Percentiles rank a stretch among this genome's conserved stretches.
Evolutionary conservation across 2,113 vertebrate genomes (phyloP).

Genomic region (Cryptotis parvus): DNA sequence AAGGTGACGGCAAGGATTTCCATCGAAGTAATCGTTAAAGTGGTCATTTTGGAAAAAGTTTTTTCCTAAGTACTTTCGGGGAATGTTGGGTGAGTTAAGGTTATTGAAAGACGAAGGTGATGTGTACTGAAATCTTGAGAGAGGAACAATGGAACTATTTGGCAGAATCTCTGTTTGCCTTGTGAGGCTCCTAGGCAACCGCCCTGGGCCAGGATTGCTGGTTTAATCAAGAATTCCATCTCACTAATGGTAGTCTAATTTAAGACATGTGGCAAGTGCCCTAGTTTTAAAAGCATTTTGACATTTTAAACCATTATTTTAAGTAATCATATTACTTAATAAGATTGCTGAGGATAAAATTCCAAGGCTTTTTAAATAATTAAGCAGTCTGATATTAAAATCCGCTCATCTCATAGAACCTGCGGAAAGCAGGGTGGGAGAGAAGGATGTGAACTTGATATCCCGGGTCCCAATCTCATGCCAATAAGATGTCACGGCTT

Average conservation of each 20-base stretch:
- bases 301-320: conserved; percentile 46
- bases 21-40: conserved; percentile 61
- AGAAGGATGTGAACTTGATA: background rate
- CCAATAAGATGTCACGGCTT: background rate
- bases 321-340: conserved; percentile 30
- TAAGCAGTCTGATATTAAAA: conserved; percentile 48
- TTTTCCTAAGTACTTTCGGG: conserved; percentile 57
- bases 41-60: conserved; percentile 70
- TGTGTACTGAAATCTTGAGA: background rate
- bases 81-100: conserved; percentile 39
- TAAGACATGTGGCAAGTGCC: background rate
- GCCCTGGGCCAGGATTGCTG: background rate
- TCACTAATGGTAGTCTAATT: conserved; percentile 10
- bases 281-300: conserved; percentile 65
- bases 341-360: conserved; percentile 29
- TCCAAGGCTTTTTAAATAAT: conserved; percentile 53
- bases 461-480: background rate
- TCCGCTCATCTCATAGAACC: conserved; percentile 7
- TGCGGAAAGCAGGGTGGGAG: background rate
- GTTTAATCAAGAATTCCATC: background rate
- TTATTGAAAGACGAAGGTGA: conserved; percentile 54
- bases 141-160: background rate
- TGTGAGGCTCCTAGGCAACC: background rate
- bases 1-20: conserved; percentile 58
- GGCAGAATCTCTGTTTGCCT: background rate